Evolutionary conservation across 2,888 invertebrate genomes (phyloP).

Genomic region (Spialia ferax): DNA sequence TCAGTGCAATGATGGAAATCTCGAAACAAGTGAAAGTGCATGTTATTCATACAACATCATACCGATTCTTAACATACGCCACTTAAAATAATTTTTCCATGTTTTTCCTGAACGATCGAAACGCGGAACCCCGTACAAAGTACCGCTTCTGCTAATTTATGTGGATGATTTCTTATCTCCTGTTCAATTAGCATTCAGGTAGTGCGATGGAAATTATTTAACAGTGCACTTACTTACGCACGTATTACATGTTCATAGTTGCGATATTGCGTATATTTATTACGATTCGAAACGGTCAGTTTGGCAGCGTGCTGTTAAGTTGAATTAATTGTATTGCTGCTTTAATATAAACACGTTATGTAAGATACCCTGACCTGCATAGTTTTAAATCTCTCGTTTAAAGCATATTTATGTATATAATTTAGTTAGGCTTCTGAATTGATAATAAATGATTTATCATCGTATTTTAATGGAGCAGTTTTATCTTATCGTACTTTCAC

Average conservation of each 20-base stretch:
- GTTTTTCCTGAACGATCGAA: conserved; percentile 61
- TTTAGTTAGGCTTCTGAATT: background rate
- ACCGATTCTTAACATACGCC: conserved; percentile 46
- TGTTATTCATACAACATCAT: conserved; percentile 49
- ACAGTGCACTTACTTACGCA: conserved; percentile 52
- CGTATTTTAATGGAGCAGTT: conserved; percentile 6
- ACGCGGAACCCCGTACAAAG: conserved; percentile 61
- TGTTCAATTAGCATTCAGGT: conserved; percentile 51
- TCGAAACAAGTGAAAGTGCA: conserved; percentile 62
- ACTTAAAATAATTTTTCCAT: conserved; percentile 60
- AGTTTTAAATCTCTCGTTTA: background rate
- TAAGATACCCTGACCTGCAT: conserved; percentile 14
- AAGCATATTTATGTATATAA: background rate
- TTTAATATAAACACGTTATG: conserved; percentile 15
- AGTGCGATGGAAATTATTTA: conserved; percentile 50
- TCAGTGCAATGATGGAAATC: conserved; percentile 75
- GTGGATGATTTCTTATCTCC: conserved; percentile 54
- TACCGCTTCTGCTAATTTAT: conserved; percentile 47
- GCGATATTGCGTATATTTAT: conserved; percentile 54
- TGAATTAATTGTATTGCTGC: conserved; percentile 16
- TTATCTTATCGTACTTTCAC: conserved; percentile 11
- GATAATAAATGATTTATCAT: background rate
- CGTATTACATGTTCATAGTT: conserved; percentile 52
- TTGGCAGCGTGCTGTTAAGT: conserved; percentile 43
- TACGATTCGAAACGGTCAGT: conserved; percentile 56